Percentiles rank a stretch among this genome's conserved stretches.
phyloP scores from a whole-genome alignment of 2,113 vertebrate genomes.

The Tiliqua scincoides region DNA sequence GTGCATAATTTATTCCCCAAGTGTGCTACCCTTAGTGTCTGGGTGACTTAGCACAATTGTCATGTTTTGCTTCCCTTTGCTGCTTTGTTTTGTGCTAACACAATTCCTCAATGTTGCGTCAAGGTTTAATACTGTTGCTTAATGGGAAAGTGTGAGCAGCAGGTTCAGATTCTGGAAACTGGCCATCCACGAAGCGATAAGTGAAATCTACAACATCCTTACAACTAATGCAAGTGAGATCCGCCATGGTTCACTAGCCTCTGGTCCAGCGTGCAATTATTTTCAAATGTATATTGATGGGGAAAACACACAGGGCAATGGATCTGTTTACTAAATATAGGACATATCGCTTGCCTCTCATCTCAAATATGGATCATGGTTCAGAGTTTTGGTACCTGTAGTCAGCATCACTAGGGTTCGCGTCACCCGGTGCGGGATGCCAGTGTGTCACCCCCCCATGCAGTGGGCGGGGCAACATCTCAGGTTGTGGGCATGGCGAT shows the following conservation, averaged over 20 bases:
- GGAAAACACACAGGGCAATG: conserved; percentile 5
- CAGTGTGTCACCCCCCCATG: too few species aligned
- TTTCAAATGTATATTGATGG: conserved; percentile 31
- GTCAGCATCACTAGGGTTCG: too few species aligned
- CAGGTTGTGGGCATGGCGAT: too few species aligned
- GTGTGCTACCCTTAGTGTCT: conserved; percentile 16
- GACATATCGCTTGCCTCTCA: neutral
- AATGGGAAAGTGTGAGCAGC: conserved; percentile 25
- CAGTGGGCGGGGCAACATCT: too few species aligned
- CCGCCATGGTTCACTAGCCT: conserved; percentile 9
- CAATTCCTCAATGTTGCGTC: neutral
- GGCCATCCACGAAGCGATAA: conserved; percentile 17
- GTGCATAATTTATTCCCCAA: conserved; percentile 8
- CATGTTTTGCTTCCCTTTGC: conserved; percentile 2
- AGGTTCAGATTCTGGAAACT: conserved; percentile 45
- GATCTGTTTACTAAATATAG: conserved; percentile 13
- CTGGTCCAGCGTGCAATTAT: neutral
- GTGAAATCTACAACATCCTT: conserved; percentile 15
- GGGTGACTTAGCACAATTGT: neutral
- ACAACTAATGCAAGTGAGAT: conserved; percentile 29
- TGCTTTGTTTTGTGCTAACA: conserved; percentile 3
- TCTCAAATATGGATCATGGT: conserved; percentile 18
- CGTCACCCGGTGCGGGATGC: too few species aligned
- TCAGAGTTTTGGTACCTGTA: conserved; percentile 6
- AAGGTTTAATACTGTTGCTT: conserved; percentile 32